Evolutionary conservation across 2,797 vertebrate species (phyloP).

Genomic region (Cyprinella venusta): DNA sequence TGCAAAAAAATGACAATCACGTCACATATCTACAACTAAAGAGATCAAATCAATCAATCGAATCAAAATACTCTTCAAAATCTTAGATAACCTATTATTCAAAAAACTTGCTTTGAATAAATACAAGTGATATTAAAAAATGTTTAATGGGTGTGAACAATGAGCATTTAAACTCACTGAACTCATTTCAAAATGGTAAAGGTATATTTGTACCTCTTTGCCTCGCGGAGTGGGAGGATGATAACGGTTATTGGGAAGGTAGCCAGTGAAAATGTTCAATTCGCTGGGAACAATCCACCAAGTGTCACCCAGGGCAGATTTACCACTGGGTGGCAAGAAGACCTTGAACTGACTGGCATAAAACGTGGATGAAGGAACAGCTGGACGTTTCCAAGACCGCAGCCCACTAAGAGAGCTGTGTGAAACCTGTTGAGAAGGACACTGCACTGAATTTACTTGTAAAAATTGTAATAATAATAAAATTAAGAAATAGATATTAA

Average conservation of each 20-base stretch:
- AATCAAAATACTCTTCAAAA: neutral
- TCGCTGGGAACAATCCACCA: conserved; percentile 98
- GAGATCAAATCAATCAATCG: neutral
- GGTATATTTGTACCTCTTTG: conserved; percentile 84
- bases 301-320: conserved; percentile 81
- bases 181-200: neutral
- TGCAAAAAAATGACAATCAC: conserved; percentile 56
- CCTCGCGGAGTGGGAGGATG: conserved; percentile 91
- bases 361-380: conserved; percentile 75
- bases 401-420: conserved; percentile 89
- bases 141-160: neutral
- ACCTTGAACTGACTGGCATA: conserved; percentile 86
- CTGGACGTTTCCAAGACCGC: conserved; percentile 87
- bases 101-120: neutral
- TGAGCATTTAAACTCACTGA: neutral
- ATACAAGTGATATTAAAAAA: neutral
- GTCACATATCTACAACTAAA: neutral
- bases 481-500: neutral
- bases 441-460: neutral
- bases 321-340: conserved; percentile 90
- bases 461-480: neutral
- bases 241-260: conserved; percentile 95
- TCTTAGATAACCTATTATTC: neutral
- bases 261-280: conserved; percentile 94
- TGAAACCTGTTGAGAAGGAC: conserved; percentile 81